A percentile compares a stretch with the other conserved stretches of the same genome.
These are phyloP conservation scores for Tenrec ecaudatus DNA, from an alignment of 2,113 vertebrate genomes.

Conservation along the genomic window DNA sequence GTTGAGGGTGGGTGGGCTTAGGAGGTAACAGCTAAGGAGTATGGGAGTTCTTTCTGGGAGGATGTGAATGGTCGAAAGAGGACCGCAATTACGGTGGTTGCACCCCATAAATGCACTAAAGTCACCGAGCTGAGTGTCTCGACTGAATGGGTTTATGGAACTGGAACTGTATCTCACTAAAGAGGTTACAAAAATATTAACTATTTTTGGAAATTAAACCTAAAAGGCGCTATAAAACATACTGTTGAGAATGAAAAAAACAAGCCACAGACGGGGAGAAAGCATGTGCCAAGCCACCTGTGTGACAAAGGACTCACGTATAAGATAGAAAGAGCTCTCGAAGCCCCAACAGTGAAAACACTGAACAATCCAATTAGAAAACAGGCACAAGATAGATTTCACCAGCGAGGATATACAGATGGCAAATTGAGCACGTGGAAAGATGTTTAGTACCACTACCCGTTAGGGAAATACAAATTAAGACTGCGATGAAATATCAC, in stretches of 20 bases:
- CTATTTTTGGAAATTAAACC: neutral
- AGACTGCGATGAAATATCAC: neutral
- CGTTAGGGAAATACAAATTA: neutral
- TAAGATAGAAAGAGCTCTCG: neutral
- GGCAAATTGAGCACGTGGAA: neutral
- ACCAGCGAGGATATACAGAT: neutral
- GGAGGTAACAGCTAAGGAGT: neutral
- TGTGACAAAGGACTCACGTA: neutral
- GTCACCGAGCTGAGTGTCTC: neutral
- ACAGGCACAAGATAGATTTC: conserved; percentile 17
- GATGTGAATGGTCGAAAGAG: neutral
- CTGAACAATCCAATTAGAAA: no score
- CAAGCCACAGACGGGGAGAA: neutral
- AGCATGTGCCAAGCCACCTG: neutral
- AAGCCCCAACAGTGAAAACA: neutral
- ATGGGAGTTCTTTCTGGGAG: neutral
- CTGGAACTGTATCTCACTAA: neutral
- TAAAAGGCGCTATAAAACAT: neutral
- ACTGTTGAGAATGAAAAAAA: neutral
- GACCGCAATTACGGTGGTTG: neutral
- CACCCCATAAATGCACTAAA: conserved; percentile 34
- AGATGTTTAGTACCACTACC: neutral
- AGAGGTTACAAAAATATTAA: neutral
- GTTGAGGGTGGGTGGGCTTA: neutral
- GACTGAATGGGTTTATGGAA: neutral